phyloP scores from a whole-genome alignment of 2,797 vertebrate genomes.

The Dipus sagitta region DNA sequence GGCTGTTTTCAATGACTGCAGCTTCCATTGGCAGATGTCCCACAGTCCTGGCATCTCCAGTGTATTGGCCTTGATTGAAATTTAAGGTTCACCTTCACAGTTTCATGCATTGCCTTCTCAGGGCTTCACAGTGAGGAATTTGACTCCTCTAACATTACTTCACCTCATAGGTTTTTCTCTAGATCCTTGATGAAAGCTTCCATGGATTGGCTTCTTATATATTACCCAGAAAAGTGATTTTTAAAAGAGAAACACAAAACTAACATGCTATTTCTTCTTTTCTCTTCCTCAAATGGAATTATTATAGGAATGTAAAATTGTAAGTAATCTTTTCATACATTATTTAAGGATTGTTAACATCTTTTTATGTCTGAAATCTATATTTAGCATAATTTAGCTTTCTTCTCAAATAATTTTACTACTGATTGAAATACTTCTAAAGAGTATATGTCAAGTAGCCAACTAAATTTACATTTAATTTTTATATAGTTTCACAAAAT shows the following conservation, averaged over 20 bases:
- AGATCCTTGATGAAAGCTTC: not conserved
- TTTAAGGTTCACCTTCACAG: not conserved
- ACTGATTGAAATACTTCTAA: not conserved
- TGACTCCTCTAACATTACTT: not conserved
- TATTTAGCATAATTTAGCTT: conserved; percentile 25
- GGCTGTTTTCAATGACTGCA: not conserved
- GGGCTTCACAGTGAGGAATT: not conserved
- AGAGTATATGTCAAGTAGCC: not conserved
- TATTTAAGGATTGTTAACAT: not conserved
- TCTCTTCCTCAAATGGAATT: not conserved
- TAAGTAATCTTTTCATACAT: not conserved
- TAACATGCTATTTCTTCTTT: not conserved
- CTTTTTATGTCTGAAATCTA: not conserved
- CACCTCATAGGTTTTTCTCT: not conserved
- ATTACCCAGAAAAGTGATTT: too few relatives aligned
- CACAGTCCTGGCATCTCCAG: too few relatives aligned
- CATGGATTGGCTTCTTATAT: too few relatives aligned
- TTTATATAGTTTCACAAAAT: not conserved
- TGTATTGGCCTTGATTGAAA: not conserved
- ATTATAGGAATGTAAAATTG: not conserved
- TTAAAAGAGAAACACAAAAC: not conserved
- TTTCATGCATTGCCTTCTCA: not conserved
- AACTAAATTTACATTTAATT: not conserved
- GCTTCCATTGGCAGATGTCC: not conserved
- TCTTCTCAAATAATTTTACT: not conserved